phyloP scores from a whole-genome alignment of 2,113 vertebrate genomes.

The Cnemophilus loriae region DNA sequence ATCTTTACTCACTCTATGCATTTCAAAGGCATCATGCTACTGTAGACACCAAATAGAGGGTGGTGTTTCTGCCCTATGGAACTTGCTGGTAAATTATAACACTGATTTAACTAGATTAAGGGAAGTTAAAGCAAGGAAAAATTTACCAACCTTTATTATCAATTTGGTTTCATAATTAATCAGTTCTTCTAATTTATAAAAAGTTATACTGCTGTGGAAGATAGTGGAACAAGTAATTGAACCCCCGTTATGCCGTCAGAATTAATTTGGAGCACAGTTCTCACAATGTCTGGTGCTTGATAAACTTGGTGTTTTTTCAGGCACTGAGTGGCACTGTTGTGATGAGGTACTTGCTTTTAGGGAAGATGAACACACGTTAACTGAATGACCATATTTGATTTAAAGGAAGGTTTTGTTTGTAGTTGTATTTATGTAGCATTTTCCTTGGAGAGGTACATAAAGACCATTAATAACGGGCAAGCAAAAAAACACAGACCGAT shows the following conservation, averaged over 20 bases:
- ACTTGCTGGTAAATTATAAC: neutral
- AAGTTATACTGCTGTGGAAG: neutral
- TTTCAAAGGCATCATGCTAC: neutral
- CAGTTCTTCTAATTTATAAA: neutral
- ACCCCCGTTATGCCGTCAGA: neutral
- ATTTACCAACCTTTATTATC: neutral
- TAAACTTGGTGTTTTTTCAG: neutral
- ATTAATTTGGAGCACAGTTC: neutral
- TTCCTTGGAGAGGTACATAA: neutral
- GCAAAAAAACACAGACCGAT: neutral
- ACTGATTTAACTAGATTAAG: neutral
- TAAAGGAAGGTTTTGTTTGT: neutral
- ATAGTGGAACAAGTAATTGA: neutral
- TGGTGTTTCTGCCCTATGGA: neutral
- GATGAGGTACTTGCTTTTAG: neutral
- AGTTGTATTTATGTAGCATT: neutral
- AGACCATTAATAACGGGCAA: neutral
- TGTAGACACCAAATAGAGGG: neutral
- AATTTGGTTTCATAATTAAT: neutral
- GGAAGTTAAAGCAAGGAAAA: neutral
- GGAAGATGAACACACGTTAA: fast-evolving
- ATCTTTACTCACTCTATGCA: neutral
- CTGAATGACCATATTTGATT: neutral
- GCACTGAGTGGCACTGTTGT: neutral
- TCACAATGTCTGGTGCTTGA: neutral